Evolutionary conservation across 1,140 invertebrate genomes (phyloP).

Genomic region (Heliconius congener): DNA sequence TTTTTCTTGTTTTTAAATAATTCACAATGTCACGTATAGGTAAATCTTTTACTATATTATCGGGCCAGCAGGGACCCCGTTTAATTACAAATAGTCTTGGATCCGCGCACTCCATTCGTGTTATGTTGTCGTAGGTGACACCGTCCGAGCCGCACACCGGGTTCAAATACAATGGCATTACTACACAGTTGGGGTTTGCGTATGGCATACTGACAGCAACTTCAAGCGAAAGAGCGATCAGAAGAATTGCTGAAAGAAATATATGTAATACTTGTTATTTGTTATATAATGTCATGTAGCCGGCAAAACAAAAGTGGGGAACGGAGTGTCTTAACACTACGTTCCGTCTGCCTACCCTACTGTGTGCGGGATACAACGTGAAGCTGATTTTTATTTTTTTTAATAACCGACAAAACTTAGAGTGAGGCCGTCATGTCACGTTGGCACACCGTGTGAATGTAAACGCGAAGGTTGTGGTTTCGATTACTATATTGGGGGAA

Average conservation of each 20-base stretch:
- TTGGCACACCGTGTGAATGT: not conserved
- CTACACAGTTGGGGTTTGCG: not conserved
- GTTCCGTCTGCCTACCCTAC: no score
- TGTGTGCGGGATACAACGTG: no score
- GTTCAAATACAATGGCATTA: not conserved
- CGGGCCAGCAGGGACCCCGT: not conserved
- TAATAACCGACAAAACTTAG: no score
- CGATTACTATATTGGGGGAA: no score
- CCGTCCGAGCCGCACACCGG: slow-evolving; percentile 22
- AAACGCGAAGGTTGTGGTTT: no score
- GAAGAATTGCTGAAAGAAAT: not conserved
- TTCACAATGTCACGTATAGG: not conserved
- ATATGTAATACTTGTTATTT: no score
- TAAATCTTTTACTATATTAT: not conserved
- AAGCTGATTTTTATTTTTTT: no score
- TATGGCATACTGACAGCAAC: not conserved
- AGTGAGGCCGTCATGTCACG: no score
- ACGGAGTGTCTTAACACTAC: no score
- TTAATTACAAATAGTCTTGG: not conserved
- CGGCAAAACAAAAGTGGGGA: no score
- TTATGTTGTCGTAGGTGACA: slow-evolving; percentile 12
- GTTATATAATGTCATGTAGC: not conserved
- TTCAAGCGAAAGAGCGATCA: not conserved
- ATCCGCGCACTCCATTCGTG: slow-evolving; percentile 7
- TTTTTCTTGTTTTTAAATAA: not conserved